Conservation (phyloP, 2,113 vertebrate species). For the Mastomys coucha region DNA sequence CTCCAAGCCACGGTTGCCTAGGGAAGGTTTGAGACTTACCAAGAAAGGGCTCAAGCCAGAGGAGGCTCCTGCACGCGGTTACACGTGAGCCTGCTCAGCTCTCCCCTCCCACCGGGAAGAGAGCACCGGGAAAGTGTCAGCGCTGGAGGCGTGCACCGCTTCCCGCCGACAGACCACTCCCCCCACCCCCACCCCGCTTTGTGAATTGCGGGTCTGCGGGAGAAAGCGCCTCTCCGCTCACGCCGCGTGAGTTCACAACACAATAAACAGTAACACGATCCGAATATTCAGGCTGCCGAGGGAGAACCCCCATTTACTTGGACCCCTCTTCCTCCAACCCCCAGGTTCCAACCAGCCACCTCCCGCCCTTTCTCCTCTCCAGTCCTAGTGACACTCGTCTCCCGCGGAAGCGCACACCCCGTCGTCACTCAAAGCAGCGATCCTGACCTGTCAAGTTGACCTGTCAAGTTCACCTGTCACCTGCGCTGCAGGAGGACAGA, state of each 20-base stretch:
- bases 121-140: slow-evolving; percentile 57
- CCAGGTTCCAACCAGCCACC: not conserved
- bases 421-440: not conserved
- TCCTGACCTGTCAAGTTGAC: slow-evolving; percentile 55
- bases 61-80: slow-evolving; percentile 66
- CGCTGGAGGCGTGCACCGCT: slow-evolving; percentile 46
- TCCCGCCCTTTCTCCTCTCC: not conserved
- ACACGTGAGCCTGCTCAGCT: slow-evolving; percentile 76
- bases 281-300: not conserved
- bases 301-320: not conserved
- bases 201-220: not conserved
- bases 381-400: not conserved
- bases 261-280: not conserved
- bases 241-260: not conserved
- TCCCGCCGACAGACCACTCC: slow-evolving; percentile 55
- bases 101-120: slow-evolving; percentile 76
- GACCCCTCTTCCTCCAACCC: not conserved
- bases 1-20: slow-evolving; percentile 30
- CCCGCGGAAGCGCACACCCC: not conserved
- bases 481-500: not conserved
- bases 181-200: slow-evolving; percentile 13
- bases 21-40: slow-evolving; percentile 78
- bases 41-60: slow-evolving; percentile 67
- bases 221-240: not conserved
- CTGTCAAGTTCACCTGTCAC: slow-evolving; percentile 67